phyloP scores from a whole-genome alignment of 2,888 invertebrate genomes.

The Euclidia mi region DNA sequence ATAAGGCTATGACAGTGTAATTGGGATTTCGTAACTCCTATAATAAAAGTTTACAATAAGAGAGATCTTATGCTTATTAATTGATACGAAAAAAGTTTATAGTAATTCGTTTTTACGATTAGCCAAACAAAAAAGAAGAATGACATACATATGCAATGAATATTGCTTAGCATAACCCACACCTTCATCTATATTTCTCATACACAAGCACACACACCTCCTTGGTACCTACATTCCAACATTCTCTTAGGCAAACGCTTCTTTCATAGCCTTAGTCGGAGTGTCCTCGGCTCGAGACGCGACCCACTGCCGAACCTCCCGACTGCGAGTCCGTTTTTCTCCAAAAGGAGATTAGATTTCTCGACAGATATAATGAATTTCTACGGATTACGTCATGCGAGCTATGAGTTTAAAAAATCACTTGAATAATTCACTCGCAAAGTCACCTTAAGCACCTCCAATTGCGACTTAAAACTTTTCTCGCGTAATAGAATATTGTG shows the following conservation, averaged over 20 bases:
- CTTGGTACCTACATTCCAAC: not conserved
- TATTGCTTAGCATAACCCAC: no score
- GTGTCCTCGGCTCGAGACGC: conserved; percentile 61
- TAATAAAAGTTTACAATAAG: no score
- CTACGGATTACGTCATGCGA: conserved; percentile 80
- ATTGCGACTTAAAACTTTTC: conserved; percentile 32
- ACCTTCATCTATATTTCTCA: no score
- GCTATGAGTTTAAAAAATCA: conserved; percentile 70
- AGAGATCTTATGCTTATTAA: no score
- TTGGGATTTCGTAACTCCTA: no score
- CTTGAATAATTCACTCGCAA: conserved; percentile 65
- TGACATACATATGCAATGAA: no score
- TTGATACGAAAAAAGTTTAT: no score
- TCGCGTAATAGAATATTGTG: conserved; percentile 16
- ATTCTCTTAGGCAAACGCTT: conserved; percentile 21
- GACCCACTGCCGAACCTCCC: conserved; percentile 74
- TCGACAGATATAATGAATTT: conserved; percentile 85
- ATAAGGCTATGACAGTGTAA: no score
- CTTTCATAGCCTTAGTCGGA: conserved; percentile 39
- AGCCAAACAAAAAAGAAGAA: no score
- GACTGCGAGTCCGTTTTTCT: conserved; percentile 79
- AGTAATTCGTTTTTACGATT: no score
- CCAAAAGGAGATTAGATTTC: conserved; percentile 87
- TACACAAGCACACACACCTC: no score
- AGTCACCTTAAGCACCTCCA: conserved; percentile 36